A percentile compares a stretch with the other conserved stretches of the same genome.
Evolutionary conservation across 2,888 invertebrate genomes (phyloP).

Genomic region (Drosophila macrospina): DNA sequence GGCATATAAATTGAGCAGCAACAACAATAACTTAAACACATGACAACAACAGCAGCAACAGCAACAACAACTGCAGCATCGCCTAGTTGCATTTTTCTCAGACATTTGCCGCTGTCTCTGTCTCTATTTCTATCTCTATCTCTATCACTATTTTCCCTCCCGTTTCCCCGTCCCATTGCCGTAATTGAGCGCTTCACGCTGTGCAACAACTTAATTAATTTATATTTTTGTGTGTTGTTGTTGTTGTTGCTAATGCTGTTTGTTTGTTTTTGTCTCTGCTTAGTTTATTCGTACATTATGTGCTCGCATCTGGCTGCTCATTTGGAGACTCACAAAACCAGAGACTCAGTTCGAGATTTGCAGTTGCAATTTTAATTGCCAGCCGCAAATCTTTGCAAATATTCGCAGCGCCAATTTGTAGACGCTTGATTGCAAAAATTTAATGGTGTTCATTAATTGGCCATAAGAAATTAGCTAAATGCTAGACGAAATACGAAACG

Average conservation of each 20-base stretch:
- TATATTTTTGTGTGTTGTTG: constrained; percentile 52
- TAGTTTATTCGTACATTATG: constrained; percentile 54
- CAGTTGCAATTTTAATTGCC: constrained; percentile 78
- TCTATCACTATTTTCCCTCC: constrained; percentile 7
- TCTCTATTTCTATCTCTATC: constrained; percentile 2
- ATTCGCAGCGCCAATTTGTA: constrained; percentile 73
- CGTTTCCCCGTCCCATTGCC: constrained; percentile 12
- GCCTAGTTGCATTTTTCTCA: constrained; percentile 80
- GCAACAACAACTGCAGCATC: constrained; percentile 52
- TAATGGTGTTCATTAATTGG: constrained; percentile 82
- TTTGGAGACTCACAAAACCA: constrained; percentile 44
- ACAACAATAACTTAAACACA: constrained; percentile 24
- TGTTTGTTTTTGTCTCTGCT: constrained; percentile 24
- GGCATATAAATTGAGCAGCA: constrained; percentile 72
- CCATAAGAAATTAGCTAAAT: constrained; percentile 69
- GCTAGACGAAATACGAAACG: constrained; percentile 25
- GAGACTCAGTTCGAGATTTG: constrained; percentile 47
- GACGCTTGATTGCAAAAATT: constrained; percentile 77
- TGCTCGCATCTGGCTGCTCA: constrained; percentile 61
- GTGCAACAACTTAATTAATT: constrained; percentile 82
- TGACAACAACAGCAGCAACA: constrained; percentile 29
- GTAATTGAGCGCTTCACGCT: constrained; percentile 81
- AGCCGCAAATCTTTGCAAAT: constrained; percentile 71
- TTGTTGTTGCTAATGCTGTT: constrained; percentile 38
- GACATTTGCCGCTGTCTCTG: constrained; percentile 63